A percentile compares a stretch with the other conserved stretches of the same genome.
Conservation (phyloP, 2,888 invertebrate genomes). For the Rhyacophila evoluta region DNA sequence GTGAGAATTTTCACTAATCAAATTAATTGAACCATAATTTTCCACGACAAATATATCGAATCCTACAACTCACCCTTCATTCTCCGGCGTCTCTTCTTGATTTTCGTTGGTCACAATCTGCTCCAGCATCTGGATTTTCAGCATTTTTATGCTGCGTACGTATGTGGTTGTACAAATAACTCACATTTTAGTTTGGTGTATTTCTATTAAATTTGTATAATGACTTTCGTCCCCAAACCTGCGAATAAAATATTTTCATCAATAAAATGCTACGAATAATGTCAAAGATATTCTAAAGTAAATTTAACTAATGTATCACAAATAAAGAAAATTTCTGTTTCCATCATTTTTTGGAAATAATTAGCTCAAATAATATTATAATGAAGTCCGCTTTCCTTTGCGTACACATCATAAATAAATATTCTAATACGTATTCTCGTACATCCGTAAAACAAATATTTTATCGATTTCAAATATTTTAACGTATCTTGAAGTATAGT, state of each 20-base stretch:
- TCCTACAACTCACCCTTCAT: constrained; percentile 48
- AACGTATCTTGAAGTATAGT: too few relatives aligned
- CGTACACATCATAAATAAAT: too few relatives aligned
- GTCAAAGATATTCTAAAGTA: neutral
- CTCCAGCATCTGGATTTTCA: constrained; percentile 83
- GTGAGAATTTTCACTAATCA: too few relatives aligned
- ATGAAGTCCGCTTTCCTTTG: too few relatives aligned
- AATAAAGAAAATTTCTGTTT: neutral
- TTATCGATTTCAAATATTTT: too few relatives aligned
- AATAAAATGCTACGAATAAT: neutral
- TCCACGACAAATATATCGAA: too few relatives aligned
- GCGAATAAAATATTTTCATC: neutral
- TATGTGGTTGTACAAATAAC: neutral
- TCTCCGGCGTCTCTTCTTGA: constrained; percentile 56
- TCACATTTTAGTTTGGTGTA: constrained; percentile 25
- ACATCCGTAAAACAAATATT: too few relatives aligned
- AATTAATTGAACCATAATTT: too few relatives aligned
- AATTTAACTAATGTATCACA: neutral
- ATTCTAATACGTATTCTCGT: too few relatives aligned
- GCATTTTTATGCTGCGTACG: constrained; percentile 65
- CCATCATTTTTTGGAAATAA: neutral
- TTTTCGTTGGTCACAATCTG: constrained; percentile 77
- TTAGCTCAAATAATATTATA: neutral
- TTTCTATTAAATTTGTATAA: neutral
- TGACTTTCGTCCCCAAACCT: neutral